phyloP scores from a whole-genome alignment of 2,888 invertebrate species.

The Orchesellides sinensis region DNA sequence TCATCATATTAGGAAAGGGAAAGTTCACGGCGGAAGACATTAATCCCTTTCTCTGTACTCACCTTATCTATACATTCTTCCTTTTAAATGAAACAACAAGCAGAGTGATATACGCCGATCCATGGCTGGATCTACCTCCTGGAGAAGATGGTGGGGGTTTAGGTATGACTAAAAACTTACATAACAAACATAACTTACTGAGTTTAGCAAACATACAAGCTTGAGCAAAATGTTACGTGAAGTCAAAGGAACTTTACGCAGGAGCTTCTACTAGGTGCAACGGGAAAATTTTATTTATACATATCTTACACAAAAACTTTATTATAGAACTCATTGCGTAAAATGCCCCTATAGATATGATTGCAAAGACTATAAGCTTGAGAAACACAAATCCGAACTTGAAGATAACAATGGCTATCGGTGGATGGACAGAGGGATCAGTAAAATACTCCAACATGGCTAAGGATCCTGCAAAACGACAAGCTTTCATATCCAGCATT shows the following conservation, averaged over 20 bases:
- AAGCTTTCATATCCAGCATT: constrained; percentile 80
- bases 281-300: no score
- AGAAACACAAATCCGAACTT: constrained; percentile 77
- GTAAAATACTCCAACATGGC: constrained; percentile 77
- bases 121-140: constrained; percentile 75
- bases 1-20: constrained; percentile 41
- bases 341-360: constrained; percentile 75
- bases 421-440: constrained; percentile 79
- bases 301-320: no score
- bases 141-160: constrained; percentile 26
- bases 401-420: constrained; percentile 78
- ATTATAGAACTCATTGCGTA: constrained; percentile 17
- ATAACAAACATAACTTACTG: no score
- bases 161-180: constrained; percentile 10
- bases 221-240: no score
- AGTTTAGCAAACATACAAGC: no score
- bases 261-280: no score
- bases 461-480: constrained; percentile 75
- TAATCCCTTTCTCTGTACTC: constrained; percentile 75
- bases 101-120: constrained; percentile 75
- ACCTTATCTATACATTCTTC: constrained; percentile 76
- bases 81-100: constrained; percentile 72
- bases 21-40: constrained; percentile 75
- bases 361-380: constrained; percentile 77
- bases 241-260: no score